Evolutionary conservation across 2,113 vertebrate genomes (phyloP), one percentile per base, ranked within the genome.

Genomic region (Callipepla californica): DNA sequence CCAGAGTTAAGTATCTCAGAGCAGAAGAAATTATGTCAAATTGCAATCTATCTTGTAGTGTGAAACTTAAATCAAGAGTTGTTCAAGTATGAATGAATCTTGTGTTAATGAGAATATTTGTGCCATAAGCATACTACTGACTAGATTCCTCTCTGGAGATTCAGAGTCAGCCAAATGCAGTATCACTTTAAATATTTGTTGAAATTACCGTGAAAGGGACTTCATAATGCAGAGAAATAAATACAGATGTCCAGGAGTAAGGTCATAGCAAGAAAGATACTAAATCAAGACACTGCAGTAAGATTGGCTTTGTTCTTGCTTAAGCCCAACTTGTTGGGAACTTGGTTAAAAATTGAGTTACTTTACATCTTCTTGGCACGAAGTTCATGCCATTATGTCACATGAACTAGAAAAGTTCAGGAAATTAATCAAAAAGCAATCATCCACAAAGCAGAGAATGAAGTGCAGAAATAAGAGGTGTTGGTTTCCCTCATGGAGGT

Each of bases 121-220:
- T 38, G 59, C 63, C 44, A 80, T 69, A 34, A 50, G 62, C 3
- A 38, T 17, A 28, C 23, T 32, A 12, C 0, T 0, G 69, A 63
- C 36, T 79, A 20, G 61, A 59, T 63, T 89, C 77, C 62, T 84
- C 81, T 47, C 58, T 82, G 47, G 8, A 53, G 59, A 58, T 91
- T 62, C 85, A 40, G 83, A 75, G 45, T 28, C 62, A 72, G 74
- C n/a, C 51, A 92, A 62, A 45, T 69, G 44, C 25, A 69, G 47
- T 55, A 38, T 13, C 53, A n/a, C 85, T 95, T 87, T 28, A 89
- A 72, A 11, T 69, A 9, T 53, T 61, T 36, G 42, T 74, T 68
- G 2, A 44, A 86, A 78, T 44, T 7, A 58, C 7, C 1, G 1
- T 67, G 70, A 83, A 90, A 89, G 30, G 30, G 45, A 66, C 28